phyloP scores from a whole-genome alignment of 1,140 invertebrate genomes.

The Laupala kohalensis region DNA sequence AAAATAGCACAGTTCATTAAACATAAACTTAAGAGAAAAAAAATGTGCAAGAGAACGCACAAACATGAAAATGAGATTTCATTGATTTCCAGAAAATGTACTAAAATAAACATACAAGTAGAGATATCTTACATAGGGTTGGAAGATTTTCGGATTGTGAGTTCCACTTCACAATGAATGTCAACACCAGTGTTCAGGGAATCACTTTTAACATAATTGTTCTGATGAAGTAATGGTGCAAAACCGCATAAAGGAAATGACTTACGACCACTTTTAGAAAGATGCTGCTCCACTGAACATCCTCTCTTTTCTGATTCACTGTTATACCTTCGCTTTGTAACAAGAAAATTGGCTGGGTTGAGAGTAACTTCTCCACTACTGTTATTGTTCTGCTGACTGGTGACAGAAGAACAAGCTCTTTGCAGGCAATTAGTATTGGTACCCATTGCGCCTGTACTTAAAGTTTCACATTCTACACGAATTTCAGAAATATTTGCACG shows the following conservation, averaged over 20 bases:
- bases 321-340: slow-evolving; percentile 26
- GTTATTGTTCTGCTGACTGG: slow-evolving; percentile 20
- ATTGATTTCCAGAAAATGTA: no score
- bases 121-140: not conserved
- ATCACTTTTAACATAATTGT: not conserved
- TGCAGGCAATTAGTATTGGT: no score
- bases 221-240: not conserved
- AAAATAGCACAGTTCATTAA: no score
- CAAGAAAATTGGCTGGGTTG: slow-evolving; percentile 28
- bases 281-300: slow-evolving; percentile 19
- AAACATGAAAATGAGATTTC: no score
- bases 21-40: no score
- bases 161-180: not conserved
- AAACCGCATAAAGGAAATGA: not conserved
- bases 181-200: not conserved
- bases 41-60: no score
- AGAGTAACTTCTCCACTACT: slow-evolving; percentile 30
- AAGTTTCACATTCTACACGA: not conserved
- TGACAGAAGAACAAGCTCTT: slow-evolving; percentile 9
- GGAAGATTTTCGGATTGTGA: not conserved
- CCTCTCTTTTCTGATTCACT: slow-evolving; percentile 30
- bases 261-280: not conserved
- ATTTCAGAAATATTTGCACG: not conserved
- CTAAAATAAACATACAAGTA: no score
- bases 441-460: no score